phyloP scores from a whole-genome alignment of 2,888 invertebrate genomes.

The Eudasyphora cyanicolor region DNA sequence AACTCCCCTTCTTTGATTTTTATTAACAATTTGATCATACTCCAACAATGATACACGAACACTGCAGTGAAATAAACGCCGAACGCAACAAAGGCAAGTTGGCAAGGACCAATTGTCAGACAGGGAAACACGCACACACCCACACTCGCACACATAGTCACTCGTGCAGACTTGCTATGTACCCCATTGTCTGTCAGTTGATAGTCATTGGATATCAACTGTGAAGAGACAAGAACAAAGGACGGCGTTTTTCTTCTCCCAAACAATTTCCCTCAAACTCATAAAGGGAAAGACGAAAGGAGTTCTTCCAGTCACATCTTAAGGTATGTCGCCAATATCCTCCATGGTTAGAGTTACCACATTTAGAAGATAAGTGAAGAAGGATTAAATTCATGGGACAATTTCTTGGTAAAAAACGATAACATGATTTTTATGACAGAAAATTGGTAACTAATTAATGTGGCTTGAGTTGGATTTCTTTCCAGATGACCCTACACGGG shows the following conservation, averaged over 20 bases:
- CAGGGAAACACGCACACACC: background rate
- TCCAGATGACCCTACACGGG: too few relatives aligned
- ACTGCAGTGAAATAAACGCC: background rate
- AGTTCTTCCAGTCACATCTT: background rate
- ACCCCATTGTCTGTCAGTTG: slow-evolving; percentile 9
- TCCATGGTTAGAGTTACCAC: background rate
- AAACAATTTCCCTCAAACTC: slow-evolving; percentile 5
- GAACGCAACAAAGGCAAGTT: background rate
- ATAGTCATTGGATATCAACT: slow-evolving; percentile 19
- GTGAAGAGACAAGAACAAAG: slow-evolving; percentile 47
- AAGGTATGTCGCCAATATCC: background rate
- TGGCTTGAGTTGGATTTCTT: too few relatives aligned
- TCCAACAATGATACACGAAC: slow-evolving; percentile 26
- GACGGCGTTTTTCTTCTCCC: slow-evolving; percentile 16
- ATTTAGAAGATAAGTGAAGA: too few relatives aligned
- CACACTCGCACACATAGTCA: background rate
- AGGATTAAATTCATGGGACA: too few relatives aligned
- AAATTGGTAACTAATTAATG: too few relatives aligned
- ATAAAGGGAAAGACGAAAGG: background rate
- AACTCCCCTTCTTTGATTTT: slow-evolving; percentile 48
- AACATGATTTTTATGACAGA: too few relatives aligned
- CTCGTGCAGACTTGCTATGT: too few relatives aligned
- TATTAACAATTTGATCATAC: slow-evolving; percentile 59
- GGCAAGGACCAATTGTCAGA: too few relatives aligned
- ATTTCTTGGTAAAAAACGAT: too few relatives aligned